Percentiles rank a stretch among this genome's conserved stretches.
These are phyloP conservation scores for Machaerirhynchus nigripectus DNA, from an alignment of 2,113 vertebrate species.

Conservation along the genomic window DNA sequence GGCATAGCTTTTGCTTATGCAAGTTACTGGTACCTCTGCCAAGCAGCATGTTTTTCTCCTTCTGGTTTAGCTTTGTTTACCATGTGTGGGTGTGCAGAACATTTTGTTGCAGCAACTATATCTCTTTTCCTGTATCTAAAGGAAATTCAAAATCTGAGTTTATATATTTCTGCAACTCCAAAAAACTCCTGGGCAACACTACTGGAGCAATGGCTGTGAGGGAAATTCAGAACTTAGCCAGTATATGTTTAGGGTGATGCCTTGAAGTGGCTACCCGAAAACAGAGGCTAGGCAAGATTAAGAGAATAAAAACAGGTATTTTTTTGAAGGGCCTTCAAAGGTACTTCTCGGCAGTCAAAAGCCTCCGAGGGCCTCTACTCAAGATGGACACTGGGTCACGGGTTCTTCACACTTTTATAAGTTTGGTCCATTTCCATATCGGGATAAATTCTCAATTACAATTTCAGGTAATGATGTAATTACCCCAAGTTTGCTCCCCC, in stretches of 20 bases:
- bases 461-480: background rate
- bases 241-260: background rate
- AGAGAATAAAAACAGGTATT: background rate
- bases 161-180: background rate
- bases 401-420: background rate
- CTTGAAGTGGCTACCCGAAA: background rate
- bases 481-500: background rate
- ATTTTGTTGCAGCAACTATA: background rate
- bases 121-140: background rate
- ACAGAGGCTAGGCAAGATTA: background rate
- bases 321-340: background rate
- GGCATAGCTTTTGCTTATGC: background rate
- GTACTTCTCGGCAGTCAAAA: background rate
- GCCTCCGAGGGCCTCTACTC: background rate
- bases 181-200: background rate
- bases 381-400: background rate
- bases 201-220: background rate
- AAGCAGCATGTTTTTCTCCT: background rate
- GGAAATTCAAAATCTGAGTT: background rate
- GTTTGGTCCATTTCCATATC: background rate
- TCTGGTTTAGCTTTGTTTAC: conserved; percentile 7
- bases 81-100: background rate
- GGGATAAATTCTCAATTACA: background rate
- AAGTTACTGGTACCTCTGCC: background rate
- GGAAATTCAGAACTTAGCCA: background rate